These are phyloP conservation scores for Cheumatopsyche charites DNA, from an alignment of 1,140 invertebrate genomes.

Conservation along the genomic window DNA sequence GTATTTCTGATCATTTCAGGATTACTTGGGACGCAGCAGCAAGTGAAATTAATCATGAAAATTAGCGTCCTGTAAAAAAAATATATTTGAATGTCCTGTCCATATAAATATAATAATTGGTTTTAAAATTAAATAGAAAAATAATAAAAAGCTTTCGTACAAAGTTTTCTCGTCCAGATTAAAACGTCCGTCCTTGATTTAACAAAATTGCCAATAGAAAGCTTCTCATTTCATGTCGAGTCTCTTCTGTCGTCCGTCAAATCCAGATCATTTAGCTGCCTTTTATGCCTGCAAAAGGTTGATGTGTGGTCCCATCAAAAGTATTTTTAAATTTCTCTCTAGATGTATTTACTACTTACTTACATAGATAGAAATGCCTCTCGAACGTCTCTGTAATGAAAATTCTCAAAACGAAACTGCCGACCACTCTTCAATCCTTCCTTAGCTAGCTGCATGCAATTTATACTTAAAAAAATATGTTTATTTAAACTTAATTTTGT, in stretches of 20 bases:
- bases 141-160: neutral
- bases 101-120: neutral
- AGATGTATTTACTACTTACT: too few relatives aligned
- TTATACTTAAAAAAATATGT: slow-evolving; percentile 14
- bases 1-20: too few relatives aligned
- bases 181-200: neutral
- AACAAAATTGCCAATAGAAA: slow-evolving; percentile 41
- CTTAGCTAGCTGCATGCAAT: slow-evolving; percentile 13
- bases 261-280: slow-evolving; percentile 43
- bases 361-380: too few relatives aligned
- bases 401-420: too few relatives aligned
- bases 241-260: slow-evolving; percentile 47
- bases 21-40: too few relatives aligned
- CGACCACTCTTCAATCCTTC: slow-evolving; percentile 17
- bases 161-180: neutral
- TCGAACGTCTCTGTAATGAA: too few relatives aligned
- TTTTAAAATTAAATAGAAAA: neutral
- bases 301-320: slow-evolving; percentile 3
- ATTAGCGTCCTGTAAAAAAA: neutral
- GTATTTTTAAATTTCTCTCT: slow-evolving; percentile 1
- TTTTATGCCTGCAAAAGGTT: slow-evolving; percentile 29
- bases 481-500: slow-evolving; percentile 10
- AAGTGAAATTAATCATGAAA: neutral
- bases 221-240: slow-evolving; percentile 36
- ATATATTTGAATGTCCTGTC: neutral